These are phyloP conservation scores for Lynx canadensis DNA, from an alignment of 2,113 vertebrate genomes.

Conservation along the genomic window DNA sequence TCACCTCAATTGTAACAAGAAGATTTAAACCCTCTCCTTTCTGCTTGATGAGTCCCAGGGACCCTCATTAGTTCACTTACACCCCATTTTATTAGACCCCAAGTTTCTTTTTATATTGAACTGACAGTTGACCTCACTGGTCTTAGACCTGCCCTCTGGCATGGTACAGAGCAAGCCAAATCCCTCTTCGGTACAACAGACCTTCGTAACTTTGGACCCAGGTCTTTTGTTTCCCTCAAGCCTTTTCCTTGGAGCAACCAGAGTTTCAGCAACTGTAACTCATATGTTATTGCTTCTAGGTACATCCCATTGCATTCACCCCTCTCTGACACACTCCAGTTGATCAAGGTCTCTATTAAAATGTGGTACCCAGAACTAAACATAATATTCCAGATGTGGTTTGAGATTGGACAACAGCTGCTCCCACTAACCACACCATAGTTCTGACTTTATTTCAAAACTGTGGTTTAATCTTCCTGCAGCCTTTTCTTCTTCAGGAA, in stretches of 20 bases:
- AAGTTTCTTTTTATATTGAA: neutral
- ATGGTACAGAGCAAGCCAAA: neutral
- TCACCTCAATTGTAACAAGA: neutral
- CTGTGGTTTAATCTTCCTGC: conserved; percentile 36
- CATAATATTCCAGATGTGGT: conserved; percentile 46
- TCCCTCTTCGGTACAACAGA: neutral
- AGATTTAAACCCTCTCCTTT: neutral
- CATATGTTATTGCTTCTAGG: neutral
- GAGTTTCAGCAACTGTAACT: neutral
- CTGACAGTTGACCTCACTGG: neutral
- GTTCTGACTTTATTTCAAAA: conserved; percentile 55
- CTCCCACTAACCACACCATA: neutral
- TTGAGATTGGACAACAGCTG: conserved; percentile 37
- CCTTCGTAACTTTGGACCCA: neutral
- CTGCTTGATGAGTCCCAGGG: neutral
- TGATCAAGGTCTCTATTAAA: conserved; percentile 39
- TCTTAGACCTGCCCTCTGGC: neutral
- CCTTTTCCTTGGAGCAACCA: neutral
- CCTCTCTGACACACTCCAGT: neutral
- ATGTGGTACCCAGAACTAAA: neutral
- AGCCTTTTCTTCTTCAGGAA: conserved; percentile 38
- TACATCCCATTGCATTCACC: neutral
- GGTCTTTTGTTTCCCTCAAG: neutral
- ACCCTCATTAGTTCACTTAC: neutral
- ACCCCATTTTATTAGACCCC: neutral